Evolutionary conservation across 2,888 invertebrate genomes (phyloP).

Genomic region (Glaucopsyche alexis): DNA sequence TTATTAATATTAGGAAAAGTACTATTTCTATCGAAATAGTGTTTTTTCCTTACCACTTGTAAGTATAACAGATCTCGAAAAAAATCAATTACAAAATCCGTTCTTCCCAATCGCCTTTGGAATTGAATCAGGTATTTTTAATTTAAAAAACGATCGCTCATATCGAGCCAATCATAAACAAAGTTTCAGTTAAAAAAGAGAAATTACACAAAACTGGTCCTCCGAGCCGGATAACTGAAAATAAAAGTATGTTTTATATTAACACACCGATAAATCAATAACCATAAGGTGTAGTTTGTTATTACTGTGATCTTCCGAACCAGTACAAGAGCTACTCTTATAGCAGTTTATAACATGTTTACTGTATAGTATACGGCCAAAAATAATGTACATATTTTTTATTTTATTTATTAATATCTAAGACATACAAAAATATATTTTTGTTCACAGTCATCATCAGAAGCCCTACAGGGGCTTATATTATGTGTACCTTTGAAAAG

Average conservation of each 20-base stretch:
- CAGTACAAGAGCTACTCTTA: slow-evolving; percentile 11
- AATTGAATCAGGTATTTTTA: not conserved
- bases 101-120: not conserved
- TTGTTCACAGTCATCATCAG: too few relatives aligned
- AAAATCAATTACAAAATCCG: not conserved
- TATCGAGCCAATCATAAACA: slow-evolving; percentile 20
- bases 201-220: slow-evolving; percentile 26
- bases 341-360: not conserved
- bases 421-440: too few relatives aligned
- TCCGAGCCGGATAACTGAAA: slow-evolving; percentile 28
- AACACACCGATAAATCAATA: slow-evolving; percentile 14
- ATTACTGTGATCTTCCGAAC: slow-evolving; percentile 2
- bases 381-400: too few relatives aligned
- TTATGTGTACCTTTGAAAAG: too few relatives aligned
- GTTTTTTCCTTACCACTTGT: too few relatives aligned
- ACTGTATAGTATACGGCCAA: not conserved
- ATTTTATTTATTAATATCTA: too few relatives aligned
- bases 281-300: slow-evolving; percentile 7
- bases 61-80: not conserved
- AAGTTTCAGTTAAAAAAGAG: slow-evolving; percentile 24
- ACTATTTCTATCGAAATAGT: too few relatives aligned
- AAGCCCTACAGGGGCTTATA: too few relatives aligned
- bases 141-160: slow-evolving; percentile 11
- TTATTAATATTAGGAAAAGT: too few relatives aligned
- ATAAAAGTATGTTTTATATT: slow-evolving; percentile 19